phyloP scores from a whole-genome alignment of 2,888 invertebrate genomes.

The Gortyna flavago region DNA sequence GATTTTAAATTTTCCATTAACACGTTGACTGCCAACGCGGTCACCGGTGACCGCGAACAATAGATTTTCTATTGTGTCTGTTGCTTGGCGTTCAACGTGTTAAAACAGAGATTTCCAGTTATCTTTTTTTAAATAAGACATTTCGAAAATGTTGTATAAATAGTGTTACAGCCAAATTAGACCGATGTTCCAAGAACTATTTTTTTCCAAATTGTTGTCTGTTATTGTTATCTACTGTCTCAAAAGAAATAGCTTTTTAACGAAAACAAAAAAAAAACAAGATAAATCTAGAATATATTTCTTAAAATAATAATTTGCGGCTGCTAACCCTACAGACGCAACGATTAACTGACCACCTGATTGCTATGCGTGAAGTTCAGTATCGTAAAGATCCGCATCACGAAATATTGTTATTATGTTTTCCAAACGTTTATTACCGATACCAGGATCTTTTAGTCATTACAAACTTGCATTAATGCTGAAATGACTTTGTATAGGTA shows the following conservation, averaged over 20 bases:
- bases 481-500: background rate
- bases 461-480: conserved; percentile 2
- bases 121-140: no score
- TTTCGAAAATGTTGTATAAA: no score
- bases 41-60: no score
- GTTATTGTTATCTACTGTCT: background rate
- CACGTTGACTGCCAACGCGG: no score
- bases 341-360: conserved; percentile 37
- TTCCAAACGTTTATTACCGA: conserved; percentile 11
- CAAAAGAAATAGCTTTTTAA: background rate
- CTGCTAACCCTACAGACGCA: conserved; percentile 39
- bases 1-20: no score
- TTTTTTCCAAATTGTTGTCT: background rate
- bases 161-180: no score
- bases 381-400: conserved; percentile 54
- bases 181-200: no score
- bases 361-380: conserved; percentile 58
- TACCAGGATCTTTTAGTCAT: conserved; percentile 10
- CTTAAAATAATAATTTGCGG: background rate
- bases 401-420: conserved; percentile 33
- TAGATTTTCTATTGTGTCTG: no score
- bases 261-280: background rate
- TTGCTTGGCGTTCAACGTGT: no score
- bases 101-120: no score
- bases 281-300: background rate